Base-by-base conservation (phyloP, 2,797 vertebrate species). In the Notoglanidium macrostoma region DNA sequence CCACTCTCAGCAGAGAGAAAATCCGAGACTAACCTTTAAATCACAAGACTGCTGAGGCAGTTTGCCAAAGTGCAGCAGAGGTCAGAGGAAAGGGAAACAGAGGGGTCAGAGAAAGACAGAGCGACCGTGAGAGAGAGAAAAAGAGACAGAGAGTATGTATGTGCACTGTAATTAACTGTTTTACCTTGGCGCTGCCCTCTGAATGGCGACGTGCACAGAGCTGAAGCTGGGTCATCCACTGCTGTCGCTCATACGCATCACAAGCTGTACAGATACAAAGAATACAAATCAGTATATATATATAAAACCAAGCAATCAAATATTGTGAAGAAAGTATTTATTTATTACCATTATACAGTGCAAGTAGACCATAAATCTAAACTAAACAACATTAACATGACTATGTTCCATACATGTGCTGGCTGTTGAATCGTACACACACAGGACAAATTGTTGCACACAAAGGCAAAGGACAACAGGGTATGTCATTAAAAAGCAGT, bases 171-270 rank as follows among this genome's bases (percentile, higher is more conserved):
- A 89, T 55, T 49, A 90, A 85, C 67, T 85, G 67, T 55, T 54
- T 94, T 95, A 98, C 97, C 97, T 97, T 97, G 73, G 94, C 92
- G 91, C 94, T 96, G 90, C 90, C 93, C 91, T 98, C 97, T 89
- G 96, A 97, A 94, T 96, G 96, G 88, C 96, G 94, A 87, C 97
- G 96, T 92, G 96, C 96, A 93, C 97, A 97, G 81, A 97, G 95
- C 90, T 97, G 97, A 87, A 98, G 96, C 92, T 97, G 97, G 94
- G 95, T 97, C 95, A 98, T 96, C 97, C 97, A 98, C 67, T 97
- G 95, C 83, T 97, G 96, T 88, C 95, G 97, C 91, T 98, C 97
- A 88, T 95, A 96, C 21, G 96, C 94, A 92, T 98, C 97, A 81
- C 94, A 92, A 85, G 97, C 97, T 98, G 89, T 65, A 85, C 40